These are phyloP conservation scores for Pedetes capensis DNA, from an alignment of 2,113 vertebrate species.

Conservation along the genomic window DNA sequence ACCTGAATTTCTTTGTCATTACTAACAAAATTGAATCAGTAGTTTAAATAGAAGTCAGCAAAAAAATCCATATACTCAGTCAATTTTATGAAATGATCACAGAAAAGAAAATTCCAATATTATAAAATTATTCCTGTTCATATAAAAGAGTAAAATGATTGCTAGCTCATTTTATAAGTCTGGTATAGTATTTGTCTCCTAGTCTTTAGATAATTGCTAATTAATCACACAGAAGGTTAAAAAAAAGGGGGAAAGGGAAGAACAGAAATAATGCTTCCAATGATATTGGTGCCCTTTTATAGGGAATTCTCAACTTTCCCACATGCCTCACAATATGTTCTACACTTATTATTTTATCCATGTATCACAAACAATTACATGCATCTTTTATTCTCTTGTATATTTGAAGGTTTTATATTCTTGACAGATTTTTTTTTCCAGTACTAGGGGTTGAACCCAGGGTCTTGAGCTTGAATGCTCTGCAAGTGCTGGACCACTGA, in stretches of 20 bases:
- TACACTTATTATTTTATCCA: background rate
- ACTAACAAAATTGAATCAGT: background rate
- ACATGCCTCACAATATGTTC: fast-evolving
- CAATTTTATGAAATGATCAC: constrained; percentile 8
- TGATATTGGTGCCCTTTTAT: background rate
- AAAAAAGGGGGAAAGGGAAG: background rate
- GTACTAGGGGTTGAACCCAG: no score
- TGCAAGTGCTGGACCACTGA: no score
- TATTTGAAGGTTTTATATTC: background rate
- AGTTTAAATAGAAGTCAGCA: background rate
- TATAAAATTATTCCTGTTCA: background rate
- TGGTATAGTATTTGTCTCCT: background rate
- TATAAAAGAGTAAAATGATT: background rate
- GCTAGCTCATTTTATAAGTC: background rate
- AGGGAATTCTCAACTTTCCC: background rate
- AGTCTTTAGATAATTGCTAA: background rate
- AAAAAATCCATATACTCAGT: background rate
- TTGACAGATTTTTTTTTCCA: background rate
- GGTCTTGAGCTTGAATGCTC: no score
- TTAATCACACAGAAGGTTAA: background rate
- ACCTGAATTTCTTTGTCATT: background rate
- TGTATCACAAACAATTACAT: background rate
- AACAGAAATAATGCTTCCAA: background rate
- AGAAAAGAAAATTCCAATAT: background rate
- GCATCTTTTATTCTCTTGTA: background rate